Conservation (phyloP, 1,140 invertebrate species). For the Glossosoma conforme region DNA sequence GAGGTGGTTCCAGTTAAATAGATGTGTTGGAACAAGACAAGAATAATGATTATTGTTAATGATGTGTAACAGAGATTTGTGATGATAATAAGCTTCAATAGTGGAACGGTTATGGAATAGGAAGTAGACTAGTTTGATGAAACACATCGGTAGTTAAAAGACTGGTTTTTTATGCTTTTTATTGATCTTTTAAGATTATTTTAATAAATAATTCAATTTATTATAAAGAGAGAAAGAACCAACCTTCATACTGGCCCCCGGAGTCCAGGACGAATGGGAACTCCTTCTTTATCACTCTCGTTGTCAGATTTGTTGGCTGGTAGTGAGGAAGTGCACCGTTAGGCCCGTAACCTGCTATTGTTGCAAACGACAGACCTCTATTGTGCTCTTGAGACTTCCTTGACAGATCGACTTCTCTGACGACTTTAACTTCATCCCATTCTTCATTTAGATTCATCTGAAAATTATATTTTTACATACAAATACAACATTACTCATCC, state of each 20-base stretch:
- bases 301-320: slow-evolving; percentile 67
- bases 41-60: no score
- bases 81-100: slow-evolving; percentile 19
- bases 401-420: slow-evolving; percentile 58
- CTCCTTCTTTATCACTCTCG: slow-evolving; percentile 62
- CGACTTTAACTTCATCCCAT: slow-evolving; percentile 68
- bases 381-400: slow-evolving; percentile 64
- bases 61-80: no score
- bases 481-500: no score
- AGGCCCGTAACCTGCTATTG: slow-evolving; percentile 83
- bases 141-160: no score
- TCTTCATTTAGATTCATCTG: slow-evolving; percentile 43
- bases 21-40: no score
- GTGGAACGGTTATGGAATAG: no score
- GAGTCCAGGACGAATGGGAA: slow-evolving; percentile 67
- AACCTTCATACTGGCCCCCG: slow-evolving; percentile 67
- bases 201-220: slow-evolving; percentile 35
- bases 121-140: no score
- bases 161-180: no score
- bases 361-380: slow-evolving; percentile 74
- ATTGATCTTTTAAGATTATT: no score
- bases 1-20: no score
- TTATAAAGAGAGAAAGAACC: slow-evolving; percentile 36
- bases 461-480: no score
- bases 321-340: slow-evolving; percentile 93